Conservation (phyloP, 2,113 vertebrate species). For the Bolborhynchus lineola region DNA sequence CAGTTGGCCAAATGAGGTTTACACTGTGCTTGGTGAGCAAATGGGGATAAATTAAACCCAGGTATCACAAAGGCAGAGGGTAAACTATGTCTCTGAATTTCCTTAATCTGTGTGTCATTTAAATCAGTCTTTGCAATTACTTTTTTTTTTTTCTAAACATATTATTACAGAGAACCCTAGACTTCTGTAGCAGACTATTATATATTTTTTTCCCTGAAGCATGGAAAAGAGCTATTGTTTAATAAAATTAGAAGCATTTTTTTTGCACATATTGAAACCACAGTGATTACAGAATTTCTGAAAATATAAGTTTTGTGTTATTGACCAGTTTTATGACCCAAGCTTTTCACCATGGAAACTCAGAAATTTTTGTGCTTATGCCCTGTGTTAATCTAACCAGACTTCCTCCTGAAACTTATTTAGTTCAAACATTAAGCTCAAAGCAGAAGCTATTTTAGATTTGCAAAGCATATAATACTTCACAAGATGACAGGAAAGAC, state of each 20-base stretch:
- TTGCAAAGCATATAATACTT: background rate
- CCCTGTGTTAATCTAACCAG: background rate
- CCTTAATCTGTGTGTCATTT: background rate
- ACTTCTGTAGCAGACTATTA: background rate
- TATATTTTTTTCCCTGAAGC: background rate
- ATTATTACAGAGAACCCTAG: background rate
- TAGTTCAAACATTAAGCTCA: background rate
- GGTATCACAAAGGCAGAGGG: background rate
- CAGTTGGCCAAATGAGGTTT: background rate
- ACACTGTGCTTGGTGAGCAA: background rate
- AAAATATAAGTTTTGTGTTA: background rate
- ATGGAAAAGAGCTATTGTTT: background rate
- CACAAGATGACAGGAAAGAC: background rate
- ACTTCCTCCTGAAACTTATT: background rate
- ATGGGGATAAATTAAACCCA: background rate
- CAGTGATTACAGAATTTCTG: background rate
- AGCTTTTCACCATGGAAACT: background rate
- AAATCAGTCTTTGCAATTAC: background rate
- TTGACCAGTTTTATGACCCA: background rate
- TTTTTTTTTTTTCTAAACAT: background rate
- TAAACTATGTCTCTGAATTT: background rate
- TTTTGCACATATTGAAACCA: background rate
- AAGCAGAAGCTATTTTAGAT: background rate
- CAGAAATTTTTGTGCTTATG: background rate
- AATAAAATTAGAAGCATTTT: background rate